These are phyloP conservation scores for Apis mellifera DNA, from an alignment of 1,140 invertebrate species.

Conservation along the genomic window DNA sequence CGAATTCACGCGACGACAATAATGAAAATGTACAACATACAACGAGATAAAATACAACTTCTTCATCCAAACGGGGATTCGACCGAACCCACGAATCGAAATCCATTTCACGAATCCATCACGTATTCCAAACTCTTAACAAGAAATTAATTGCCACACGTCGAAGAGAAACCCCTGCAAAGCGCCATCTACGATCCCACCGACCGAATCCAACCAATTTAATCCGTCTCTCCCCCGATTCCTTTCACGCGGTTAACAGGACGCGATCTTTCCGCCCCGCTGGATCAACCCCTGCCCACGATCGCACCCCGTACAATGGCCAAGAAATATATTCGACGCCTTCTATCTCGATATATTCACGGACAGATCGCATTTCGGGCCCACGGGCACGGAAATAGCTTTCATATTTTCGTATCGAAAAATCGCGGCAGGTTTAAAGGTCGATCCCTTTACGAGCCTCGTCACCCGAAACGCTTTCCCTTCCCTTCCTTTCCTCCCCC, in stretches of 20 bases:
- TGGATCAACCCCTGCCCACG: not conserved
- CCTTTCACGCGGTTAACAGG: not conserved
- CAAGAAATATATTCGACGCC: not conserved
- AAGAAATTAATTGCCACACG: too few species aligned
- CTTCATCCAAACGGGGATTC: too few species aligned
- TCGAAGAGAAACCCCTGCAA: too few species aligned
- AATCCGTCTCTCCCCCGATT: not conserved
- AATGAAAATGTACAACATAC: too few species aligned
- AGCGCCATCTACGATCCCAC: too few species aligned
- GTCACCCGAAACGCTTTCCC: slow-evolving; percentile 23
- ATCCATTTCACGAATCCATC: too few species aligned
- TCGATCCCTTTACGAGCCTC: slow-evolving; percentile 6
- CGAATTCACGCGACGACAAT: too few species aligned
- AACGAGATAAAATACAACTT: too few species aligned
- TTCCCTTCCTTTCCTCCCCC: too few species aligned
- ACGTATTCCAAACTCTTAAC: too few species aligned
- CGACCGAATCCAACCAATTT: not conserved
- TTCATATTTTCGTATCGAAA: slow-evolving; percentile 43
- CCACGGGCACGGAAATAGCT: slow-evolving; percentile 11
- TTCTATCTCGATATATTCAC: slow-evolving; percentile 39
- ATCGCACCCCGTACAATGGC: not conserved
- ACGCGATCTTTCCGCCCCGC: not conserved
- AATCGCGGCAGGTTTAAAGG: slow-evolving; percentile 1
- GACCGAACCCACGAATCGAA: too few species aligned
- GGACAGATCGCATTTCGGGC: not conserved